These are phyloP conservation scores for Gymnothorax reevesii DNA, from an alignment of 2,797 vertebrate species.

Conservation along the genomic window DNA sequence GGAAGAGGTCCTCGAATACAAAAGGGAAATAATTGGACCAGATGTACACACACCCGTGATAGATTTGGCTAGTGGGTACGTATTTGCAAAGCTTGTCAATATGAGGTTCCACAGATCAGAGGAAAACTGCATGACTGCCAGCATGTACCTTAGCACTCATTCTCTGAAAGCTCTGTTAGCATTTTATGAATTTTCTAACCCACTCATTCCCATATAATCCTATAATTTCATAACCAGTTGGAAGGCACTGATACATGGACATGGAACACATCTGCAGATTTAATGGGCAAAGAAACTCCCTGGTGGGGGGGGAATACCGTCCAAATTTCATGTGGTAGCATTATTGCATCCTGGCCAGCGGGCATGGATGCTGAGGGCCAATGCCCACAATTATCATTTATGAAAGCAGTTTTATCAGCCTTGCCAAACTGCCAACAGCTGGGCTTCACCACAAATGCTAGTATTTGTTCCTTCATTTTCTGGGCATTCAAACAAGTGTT, in stretches of 20 bases:
- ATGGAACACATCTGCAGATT: not conserved
- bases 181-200: not conserved
- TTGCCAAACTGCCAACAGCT: not conserved
- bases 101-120: not conserved
- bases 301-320: not conserved
- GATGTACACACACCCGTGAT: not conserved
- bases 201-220: not conserved
- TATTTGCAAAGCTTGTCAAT: not conserved
- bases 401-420: not conserved
- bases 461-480: slow-evolving; percentile 36
- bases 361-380: not conserved
- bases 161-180: not conserved
- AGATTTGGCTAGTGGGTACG: not conserved
- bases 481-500: slow-evolving; percentile 56
- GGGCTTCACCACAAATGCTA: not conserved
- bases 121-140: not conserved
- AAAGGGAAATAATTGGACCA: not conserved
- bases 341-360: not conserved
- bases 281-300: not conserved
- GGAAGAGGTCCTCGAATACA: not conserved
- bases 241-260: not conserved
- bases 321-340: not conserved
- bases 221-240: not conserved
- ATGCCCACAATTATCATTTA: not conserved
- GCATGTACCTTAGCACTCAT: not conserved